These are phyloP conservation scores for Indicator indicator DNA, from an alignment of 2,113 vertebrate genomes.

Conservation along the genomic window DNA sequence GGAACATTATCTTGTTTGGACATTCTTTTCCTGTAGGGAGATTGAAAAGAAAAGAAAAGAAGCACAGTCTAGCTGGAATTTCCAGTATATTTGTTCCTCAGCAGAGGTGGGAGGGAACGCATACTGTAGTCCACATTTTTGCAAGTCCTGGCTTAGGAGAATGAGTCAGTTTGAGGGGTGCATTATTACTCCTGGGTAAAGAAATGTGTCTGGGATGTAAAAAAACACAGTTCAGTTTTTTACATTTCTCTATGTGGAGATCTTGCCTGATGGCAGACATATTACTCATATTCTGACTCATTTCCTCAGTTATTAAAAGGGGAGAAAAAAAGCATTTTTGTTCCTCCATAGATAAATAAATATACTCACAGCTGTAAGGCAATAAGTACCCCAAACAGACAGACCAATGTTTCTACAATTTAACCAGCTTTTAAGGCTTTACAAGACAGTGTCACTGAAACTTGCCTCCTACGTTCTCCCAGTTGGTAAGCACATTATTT, in stretches of 20 bases:
- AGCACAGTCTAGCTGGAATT: not conserved
- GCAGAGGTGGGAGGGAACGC: not conserved
- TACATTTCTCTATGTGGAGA: not conserved
- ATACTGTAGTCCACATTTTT: not conserved
- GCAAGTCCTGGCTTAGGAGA: not conserved
- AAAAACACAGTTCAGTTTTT: not conserved
- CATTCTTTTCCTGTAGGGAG: not conserved
- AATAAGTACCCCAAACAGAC: not conserved
- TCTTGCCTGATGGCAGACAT: not conserved
- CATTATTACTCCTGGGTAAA: not conserved
- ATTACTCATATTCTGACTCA: not conserved
- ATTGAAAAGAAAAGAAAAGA: not conserved
- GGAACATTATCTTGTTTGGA: not conserved
- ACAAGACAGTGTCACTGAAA: not conserved
- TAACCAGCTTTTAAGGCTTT: not conserved
- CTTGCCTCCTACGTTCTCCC: fast-evolving
- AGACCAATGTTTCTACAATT: not conserved
- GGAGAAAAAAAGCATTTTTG: not conserved
- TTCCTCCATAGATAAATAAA: not conserved
- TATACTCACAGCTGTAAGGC: not conserved
- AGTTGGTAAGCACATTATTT: not conserved
- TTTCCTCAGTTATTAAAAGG: not conserved
- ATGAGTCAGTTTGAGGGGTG: not conserved
- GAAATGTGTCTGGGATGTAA: fast-evolving
- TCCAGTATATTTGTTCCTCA: not conserved